Evolutionary conservation across 2,888 invertebrate species (phyloP).

Genomic region (Drosophila demipolita): DNA sequence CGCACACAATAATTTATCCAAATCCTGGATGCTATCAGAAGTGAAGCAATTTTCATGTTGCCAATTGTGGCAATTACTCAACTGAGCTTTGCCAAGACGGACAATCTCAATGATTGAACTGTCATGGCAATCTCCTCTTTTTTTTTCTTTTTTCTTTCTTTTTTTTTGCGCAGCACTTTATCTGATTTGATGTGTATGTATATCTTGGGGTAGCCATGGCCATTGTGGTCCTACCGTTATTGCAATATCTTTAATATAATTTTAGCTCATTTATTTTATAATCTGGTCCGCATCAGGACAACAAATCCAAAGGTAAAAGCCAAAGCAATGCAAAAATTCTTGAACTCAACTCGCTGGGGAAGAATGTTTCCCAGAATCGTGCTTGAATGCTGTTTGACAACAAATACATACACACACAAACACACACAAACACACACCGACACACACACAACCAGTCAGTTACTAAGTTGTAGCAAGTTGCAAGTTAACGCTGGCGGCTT

Average conservation of each 20-base stretch:
- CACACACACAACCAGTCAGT: conserved; percentile 34
- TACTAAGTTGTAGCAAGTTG: conserved; percentile 81
- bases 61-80: conserved; percentile 54
- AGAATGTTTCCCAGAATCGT: conserved; percentile 82
- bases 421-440: conserved; percentile 13
- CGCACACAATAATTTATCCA: conserved; percentile 15
- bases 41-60: conserved; percentile 27
- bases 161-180: conserved; percentile 33
- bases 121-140: conserved; percentile 55
- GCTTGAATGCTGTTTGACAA: conserved; percentile 83
- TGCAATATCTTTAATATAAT: conserved; percentile 59
- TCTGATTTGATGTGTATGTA: conserved; percentile 22
- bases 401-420: conserved; percentile 47
- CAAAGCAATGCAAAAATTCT: conserved; percentile 65
- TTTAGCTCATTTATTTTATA: conserved; percentile 70
- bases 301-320: conserved; percentile 33
- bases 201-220: conserved; percentile 1
- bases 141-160: not conserved
- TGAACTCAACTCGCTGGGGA: conserved; percentile 63
- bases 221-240: conserved; percentile 46
- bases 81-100: conserved; percentile 44
- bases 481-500: conserved; percentile 67
- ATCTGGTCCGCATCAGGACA: conserved; percentile 54
- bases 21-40: conserved; percentile 35
- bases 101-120: conserved; percentile 69